These are phyloP conservation scores for Andrena fulva DNA, from an alignment of 2,888 invertebrate genomes.

Conservation along the genomic window DNA sequence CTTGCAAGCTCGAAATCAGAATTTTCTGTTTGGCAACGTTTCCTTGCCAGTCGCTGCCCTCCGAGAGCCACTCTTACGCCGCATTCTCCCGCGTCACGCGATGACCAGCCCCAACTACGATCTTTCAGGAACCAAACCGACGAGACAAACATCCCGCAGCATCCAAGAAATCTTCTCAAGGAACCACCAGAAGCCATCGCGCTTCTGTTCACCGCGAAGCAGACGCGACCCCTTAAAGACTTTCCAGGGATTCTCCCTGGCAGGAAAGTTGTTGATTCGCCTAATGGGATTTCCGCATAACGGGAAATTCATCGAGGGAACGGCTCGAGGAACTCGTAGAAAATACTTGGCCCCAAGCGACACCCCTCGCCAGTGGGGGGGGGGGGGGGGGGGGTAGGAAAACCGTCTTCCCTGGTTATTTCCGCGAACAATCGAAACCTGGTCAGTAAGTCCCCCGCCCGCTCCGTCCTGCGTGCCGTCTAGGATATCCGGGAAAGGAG, in stretches of 20 bases:
- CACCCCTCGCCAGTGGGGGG: not conserved
- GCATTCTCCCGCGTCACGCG: too few species aligned
- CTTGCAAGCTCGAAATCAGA: too few species aligned
- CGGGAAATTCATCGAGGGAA: constrained; percentile 10
- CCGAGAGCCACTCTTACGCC: too few species aligned
- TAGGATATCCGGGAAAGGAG: constrained; percentile 29
- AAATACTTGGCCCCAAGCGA: constrained; percentile 1
- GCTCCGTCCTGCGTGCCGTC: constrained; percentile 6
- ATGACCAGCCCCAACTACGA: too few species aligned
- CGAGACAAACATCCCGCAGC: too few species aligned
- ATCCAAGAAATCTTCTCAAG: too few species aligned
- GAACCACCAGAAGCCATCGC: not conserved
- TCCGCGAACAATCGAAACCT: constrained; percentile 46
- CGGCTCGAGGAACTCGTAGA: not conserved
- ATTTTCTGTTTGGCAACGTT: too few species aligned
- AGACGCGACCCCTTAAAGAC: not conserved
- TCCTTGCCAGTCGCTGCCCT: too few species aligned
- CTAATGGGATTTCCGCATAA: constrained; percentile 21
- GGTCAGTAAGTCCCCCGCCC: constrained; percentile 23
- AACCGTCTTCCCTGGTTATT: constrained; percentile 23
- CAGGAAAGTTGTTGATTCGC: not conserved
- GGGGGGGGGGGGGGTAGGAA: not conserved
- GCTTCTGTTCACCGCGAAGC: not conserved
- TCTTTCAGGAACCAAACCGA: too few species aligned
- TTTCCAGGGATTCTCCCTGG: not conserved